Evolutionary conservation across 1,140 invertebrate species (phyloP).

Genomic region (Atta cephalotes): DNA sequence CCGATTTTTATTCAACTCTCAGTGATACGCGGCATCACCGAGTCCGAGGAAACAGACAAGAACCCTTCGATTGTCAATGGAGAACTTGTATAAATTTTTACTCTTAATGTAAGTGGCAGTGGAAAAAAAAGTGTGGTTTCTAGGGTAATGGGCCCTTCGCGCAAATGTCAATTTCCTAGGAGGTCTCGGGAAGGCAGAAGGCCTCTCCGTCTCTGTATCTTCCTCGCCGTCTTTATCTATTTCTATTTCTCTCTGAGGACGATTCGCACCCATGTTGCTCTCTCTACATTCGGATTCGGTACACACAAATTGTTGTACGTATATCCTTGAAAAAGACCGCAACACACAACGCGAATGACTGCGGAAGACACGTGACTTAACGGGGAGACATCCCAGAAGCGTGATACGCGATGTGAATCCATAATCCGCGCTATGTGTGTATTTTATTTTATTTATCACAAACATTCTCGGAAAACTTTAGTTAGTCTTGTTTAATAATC

Average conservation of each 20-base stretch:
- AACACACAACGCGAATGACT: neutral
- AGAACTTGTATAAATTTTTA: conserved; percentile 67
- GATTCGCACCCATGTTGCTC: conserved; percentile 42
- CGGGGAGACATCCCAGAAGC: neutral
- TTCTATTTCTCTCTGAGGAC: conserved; percentile 69
- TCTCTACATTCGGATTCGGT: neutral
- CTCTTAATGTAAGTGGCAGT: conserved; percentile 54
- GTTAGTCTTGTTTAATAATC: conserved; percentile 7
- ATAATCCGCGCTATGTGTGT: neutral
- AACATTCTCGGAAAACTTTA: neutral
- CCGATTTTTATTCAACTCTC: neutral
- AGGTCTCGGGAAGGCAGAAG: conserved; percentile 73
- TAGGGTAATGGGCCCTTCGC: conserved; percentile 74
- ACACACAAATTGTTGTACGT: neutral
- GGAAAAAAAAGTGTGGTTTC: conserved; percentile 51
- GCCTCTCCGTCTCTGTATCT: conserved; percentile 73
- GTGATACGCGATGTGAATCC: neutral
- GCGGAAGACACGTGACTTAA: neutral
- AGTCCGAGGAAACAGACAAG: neutral
- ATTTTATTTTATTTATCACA: conserved; percentile 41
- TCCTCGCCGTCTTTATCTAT: conserved; percentile 74
- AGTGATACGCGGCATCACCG: neutral
- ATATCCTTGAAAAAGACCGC: conserved; percentile 4
- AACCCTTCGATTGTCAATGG: conserved; percentile 61
- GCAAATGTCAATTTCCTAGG: conserved; percentile 83